Percentiles rank a stretch among this genome's conserved stretches.
Evolutionary conservation across 2,113 vertebrate genomes (phyloP).

Genomic region (Anser cygnoides): DNA sequence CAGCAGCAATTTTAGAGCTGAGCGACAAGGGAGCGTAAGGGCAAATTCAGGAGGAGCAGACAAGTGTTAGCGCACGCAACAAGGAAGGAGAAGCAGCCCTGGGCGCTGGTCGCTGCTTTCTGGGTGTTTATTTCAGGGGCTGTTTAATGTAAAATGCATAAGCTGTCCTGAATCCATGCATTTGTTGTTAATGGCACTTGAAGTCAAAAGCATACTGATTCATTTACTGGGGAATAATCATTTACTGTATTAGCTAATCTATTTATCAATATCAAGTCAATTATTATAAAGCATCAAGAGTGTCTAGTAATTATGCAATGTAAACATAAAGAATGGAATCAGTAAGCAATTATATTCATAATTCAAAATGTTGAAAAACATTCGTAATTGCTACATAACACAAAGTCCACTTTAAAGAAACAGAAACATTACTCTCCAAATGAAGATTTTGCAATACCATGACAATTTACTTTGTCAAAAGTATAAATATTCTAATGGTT

Average conservation of each 20-base stretch:
- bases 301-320: constrained; percentile 43
- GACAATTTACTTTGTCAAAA: not conserved
- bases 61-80: rapidly evolving
- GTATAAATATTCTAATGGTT: not conserved
- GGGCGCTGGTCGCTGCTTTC: not conserved
- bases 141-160: constrained; percentile 46
- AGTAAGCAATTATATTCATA: constrained; percentile 42
- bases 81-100: not conserved
- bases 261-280: constrained; percentile 62
- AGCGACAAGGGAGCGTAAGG: not conserved
- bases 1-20: rapidly evolving
- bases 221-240: constrained; percentile 53
- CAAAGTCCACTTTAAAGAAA: not conserved
- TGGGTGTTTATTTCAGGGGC: not conserved
- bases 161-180: constrained; percentile 38
- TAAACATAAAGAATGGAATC: constrained; percentile 55
- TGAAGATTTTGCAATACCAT: not conserved
- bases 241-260: constrained; percentile 48
- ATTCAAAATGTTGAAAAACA: constrained; percentile 12
- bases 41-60: not conserved
- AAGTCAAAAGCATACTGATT: constrained; percentile 64
- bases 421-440: not conserved
- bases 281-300: constrained; percentile 60
- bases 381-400: not conserved
- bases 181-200: constrained; percentile 54